Evolutionary conservation across 2,888 invertebrate species (phyloP).

Genomic region (Leptinotarsa juncta): DNA sequence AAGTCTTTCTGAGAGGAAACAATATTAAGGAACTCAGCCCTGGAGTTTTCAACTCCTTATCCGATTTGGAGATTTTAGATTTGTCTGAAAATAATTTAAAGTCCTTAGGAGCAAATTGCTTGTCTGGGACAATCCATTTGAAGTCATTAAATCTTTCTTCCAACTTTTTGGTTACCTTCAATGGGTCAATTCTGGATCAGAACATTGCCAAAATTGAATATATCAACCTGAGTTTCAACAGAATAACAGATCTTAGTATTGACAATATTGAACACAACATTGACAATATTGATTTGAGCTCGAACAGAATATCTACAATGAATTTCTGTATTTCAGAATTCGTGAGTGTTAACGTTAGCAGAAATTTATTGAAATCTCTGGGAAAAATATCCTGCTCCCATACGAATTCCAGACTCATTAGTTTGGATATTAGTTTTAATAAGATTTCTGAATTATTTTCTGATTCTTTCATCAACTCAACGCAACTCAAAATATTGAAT

Average conservation of each 20-base stretch:
- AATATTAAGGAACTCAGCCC: not conserved
- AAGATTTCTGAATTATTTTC: constrained; percentile 10
- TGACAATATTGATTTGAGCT: constrained; percentile 1
- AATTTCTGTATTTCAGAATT: not conserved
- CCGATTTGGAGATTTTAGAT: not conserved
- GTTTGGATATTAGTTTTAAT: constrained; percentile 14
- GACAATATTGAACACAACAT: not conserved
- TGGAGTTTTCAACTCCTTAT: not conserved
- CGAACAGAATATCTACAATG: not conserved
- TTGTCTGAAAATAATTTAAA: not conserved
- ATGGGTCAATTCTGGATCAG: not conserved
- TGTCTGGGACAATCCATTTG: not conserved
- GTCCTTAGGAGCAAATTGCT: not conserved
- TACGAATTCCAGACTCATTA: not conserved
- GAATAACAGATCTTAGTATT: not conserved
- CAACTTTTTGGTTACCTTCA: not conserved
- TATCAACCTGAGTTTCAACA: not conserved
- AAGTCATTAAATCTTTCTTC: not conserved
- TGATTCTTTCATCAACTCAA: not conserved
- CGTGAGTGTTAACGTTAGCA: not conserved
- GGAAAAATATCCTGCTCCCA: not conserved
- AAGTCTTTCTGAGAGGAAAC: not conserved
- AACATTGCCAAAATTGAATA: not conserved
- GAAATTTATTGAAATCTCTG: not conserved
- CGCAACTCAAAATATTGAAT: not conserved